These are phyloP conservation scores for Apostichopus leukothele DNA, from an alignment of 53 echinoderm and acorn worm species.

Conservation along the genomic window DNA sequence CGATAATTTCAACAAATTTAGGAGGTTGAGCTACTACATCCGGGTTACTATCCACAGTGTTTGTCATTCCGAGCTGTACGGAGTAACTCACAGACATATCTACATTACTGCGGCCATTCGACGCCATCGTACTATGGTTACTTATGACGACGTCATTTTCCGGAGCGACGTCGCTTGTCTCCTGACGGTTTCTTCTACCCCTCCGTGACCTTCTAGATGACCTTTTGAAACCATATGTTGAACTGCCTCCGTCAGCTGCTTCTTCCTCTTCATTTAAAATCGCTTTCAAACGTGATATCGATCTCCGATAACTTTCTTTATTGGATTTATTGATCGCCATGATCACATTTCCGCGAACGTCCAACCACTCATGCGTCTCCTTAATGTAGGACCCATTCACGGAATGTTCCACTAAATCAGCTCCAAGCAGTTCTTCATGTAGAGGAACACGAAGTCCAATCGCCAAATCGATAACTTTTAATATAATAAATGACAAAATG, in stretches of 20 bases:
- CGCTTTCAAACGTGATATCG: conserved; percentile 36
- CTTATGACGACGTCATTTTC: not conserved
- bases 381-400: conserved; percentile 67
- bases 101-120: not conserved
- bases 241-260: not conserved
- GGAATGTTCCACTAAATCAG: conserved; percentile 77
- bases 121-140: not conserved
- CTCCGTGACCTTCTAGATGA: not conserved
- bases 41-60: not conserved
- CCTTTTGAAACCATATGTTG: conserved; percentile 50
- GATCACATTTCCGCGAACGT: conserved; percentile 58
- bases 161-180: not conserved
- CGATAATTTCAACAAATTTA: not conserved
- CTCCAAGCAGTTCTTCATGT: conserved; percentile 80
- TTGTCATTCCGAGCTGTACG: not conserved
- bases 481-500: conserved; percentile 52
- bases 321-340: conserved; percentile 52
- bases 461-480: conserved; percentile 62
- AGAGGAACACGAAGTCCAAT: conserved; percentile 72
- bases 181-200: not conserved
- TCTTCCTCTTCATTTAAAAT: conserved; percentile 11
- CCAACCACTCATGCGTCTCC: conserved; percentile 54
- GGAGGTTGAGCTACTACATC: not conserved
- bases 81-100: not conserved
- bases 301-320: conserved; percentile 38